A percentile compares a stretch with the other conserved stretches of the same genome.
Evolutionary conservation across 2,888 invertebrate species (phyloP).

Genomic region (Zele albiditarsus): DNA sequence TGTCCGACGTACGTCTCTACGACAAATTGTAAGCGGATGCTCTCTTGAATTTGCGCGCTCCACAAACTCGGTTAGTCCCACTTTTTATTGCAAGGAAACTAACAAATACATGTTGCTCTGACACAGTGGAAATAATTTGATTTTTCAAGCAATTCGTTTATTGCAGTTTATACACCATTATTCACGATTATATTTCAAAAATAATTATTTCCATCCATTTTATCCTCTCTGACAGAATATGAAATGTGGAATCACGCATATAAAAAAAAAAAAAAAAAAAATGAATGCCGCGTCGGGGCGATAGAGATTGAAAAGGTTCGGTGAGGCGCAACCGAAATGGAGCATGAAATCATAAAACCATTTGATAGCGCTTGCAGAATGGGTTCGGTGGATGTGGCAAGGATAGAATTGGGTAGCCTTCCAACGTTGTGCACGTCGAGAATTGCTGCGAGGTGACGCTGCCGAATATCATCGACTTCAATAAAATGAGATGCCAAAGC

Average conservation of each 20-base stretch:
- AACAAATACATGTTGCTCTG: not conserved
- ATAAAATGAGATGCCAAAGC: conserved; percentile 56
- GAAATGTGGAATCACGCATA: not conserved
- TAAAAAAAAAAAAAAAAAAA: conserved; percentile 19
- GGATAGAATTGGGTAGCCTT: conserved; percentile 8
- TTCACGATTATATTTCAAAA: not conserved
- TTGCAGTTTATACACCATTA: no score
- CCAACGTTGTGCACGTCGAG: conserved; percentile 48
- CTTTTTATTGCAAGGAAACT: conserved; percentile 19
- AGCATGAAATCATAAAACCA: conserved; percentile 66
- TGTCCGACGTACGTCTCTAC: conserved; percentile 6
- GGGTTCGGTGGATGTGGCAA: conserved; percentile 46
- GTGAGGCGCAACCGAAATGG: conserved; percentile 58
- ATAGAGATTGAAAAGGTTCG: conserved; percentile 53
- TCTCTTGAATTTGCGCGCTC: conserved; percentile 11
- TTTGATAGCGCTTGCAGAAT: conserved; percentile 52
- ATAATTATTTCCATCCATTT: conserved; percentile 21
- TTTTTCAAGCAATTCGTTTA: no score
- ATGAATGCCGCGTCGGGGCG: not conserved
- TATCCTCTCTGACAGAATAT: not conserved
- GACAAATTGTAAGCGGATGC: conserved; percentile 25
- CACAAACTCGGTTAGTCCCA: conserved; percentile 22
- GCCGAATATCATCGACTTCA: conserved; percentile 60
- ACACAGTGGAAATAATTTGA: no score
- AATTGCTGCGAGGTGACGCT: conserved; percentile 51